Base-by-base conservation (phyloP, 2,113 vertebrate genomes). In the Artemisiospiza belli region DNA sequence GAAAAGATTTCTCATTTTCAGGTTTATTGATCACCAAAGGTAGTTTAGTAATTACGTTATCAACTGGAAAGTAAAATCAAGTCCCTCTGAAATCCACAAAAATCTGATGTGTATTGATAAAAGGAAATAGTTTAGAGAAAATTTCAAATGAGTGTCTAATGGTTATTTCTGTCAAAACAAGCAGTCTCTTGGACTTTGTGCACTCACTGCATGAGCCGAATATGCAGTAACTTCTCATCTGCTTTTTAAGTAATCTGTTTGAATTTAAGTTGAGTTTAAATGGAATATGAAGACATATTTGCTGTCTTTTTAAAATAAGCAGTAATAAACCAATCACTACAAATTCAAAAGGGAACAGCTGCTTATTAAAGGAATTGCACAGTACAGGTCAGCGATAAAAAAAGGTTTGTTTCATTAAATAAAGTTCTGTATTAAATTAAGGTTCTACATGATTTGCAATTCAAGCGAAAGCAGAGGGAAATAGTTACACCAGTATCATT, bases 21-120 rank as follows among this genome's bases (percentile, higher is more conserved):
- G 64, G 28, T 91, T 46, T 90, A 57, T 25, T 83, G 51, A 70
- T 92, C 62, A 83, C 18, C 68, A 90, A 89, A 94, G 23, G 68
- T 43, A 90, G 57, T 90, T 92, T 70, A 95, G 90, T 28, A 91
- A 91, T 95, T 92, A 93, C 2, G 17, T 75, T 94, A 89, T 43
- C 41, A 80, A 52, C 51, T 86, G 55, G 58, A 92, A 95, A 83
- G 96, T 83, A 96, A 96, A 95, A 94, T 67, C 21, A 59, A 95
- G 69, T 87, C 43, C 52, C 23, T 88, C 85, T 67, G 74, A 96
- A 97, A 96, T 75, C 13, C 61, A 82, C 28, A 92, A 66, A 94
- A 96, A 87, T 21, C 58, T 77, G 81, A 91, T 75, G 64, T 61
- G 37, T 66, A 64, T 68, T 87, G 82, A 92, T 82, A 74, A 51